Percentiles rank a stretch among this genome's conserved stretches.
Conservation (phyloP, 2,888 invertebrate genomes). For the Bibio marci region DNA sequence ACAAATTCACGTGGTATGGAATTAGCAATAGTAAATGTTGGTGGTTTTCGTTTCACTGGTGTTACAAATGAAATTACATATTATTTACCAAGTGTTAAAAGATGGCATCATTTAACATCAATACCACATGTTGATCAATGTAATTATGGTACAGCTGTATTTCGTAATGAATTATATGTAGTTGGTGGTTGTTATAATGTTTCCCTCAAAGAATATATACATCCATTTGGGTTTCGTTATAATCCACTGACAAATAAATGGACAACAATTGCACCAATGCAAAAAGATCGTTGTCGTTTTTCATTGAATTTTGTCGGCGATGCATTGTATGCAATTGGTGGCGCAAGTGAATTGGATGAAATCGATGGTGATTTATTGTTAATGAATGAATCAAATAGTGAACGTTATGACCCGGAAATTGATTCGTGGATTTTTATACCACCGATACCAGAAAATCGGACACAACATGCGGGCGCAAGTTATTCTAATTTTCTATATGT, state of each 20-base stretch:
- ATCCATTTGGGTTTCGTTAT: slow-evolving; percentile 53
- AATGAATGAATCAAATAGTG: slow-evolving; percentile 29
- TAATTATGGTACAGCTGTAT: slow-evolving; percentile 50
- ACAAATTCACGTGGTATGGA: slow-evolving; percentile 51
- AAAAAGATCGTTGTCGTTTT: slow-evolving; percentile 45
- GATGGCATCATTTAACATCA: slow-evolving; percentile 45
- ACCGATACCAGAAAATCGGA: slow-evolving; percentile 36
- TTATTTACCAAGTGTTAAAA: slow-evolving; percentile 36
- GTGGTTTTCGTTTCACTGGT: slow-evolving; percentile 45
- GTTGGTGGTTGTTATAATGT: slow-evolving; percentile 58
- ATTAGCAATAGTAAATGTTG: slow-evolving; percentile 46
- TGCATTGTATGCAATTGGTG: slow-evolving; percentile 43
- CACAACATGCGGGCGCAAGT: slow-evolving; percentile 40
- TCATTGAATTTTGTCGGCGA: slow-evolving; percentile 39
- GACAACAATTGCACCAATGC: slow-evolving; percentile 49
- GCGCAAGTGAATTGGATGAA: slow-evolving; percentile 37
- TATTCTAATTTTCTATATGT: slow-evolving; percentile 22
- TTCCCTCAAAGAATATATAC: slow-evolving; percentile 44
- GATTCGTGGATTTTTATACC: slow-evolving; percentile 42
- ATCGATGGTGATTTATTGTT: slow-evolving; percentile 25
- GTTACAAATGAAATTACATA: slow-evolving; percentile 52
- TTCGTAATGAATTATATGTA: slow-evolving; percentile 49
- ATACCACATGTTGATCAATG: slow-evolving; percentile 60
- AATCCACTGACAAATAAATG: slow-evolving; percentile 43
- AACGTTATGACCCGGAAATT: slow-evolving; percentile 38